Conservation (phyloP, 2,888 invertebrate genomes). For the Tigriopus californicus region DNA sequence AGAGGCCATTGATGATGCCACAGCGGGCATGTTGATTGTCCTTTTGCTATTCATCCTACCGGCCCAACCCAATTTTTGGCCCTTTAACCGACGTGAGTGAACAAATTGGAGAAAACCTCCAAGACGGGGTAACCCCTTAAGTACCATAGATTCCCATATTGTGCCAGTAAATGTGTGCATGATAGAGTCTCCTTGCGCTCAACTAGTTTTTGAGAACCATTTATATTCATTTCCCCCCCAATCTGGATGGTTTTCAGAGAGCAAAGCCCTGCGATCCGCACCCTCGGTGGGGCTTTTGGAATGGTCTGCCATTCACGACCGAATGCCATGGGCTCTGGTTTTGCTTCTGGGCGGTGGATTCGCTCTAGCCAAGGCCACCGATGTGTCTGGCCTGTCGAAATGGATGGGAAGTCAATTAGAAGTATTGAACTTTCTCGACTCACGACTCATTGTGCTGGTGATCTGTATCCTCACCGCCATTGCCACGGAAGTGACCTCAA, state of each 20-base stretch:
- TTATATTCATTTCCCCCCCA: background rate
- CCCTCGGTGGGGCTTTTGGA: slow-evolving; percentile 22
- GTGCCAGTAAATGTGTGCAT: background rate
- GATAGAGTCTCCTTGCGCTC: background rate
- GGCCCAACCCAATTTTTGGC: slow-evolving; percentile 45
- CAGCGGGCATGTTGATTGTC: slow-evolving; percentile 54
- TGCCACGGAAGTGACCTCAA: slow-evolving; percentile 23
- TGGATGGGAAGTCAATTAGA: slow-evolving; percentile 24
- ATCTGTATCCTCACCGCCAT: slow-evolving; percentile 25
- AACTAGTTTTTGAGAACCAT: background rate
- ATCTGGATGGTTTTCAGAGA: background rate
- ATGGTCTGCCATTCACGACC: slow-evolving; percentile 23
- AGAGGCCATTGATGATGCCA: slow-evolving; percentile 27
- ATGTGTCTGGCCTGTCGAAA: slow-evolving; percentile 25
- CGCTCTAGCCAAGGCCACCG: slow-evolving; percentile 16
- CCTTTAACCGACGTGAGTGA: slow-evolving; percentile 1
- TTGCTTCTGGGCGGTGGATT: slow-evolving; percentile 22
- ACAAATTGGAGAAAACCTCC: too few species aligned
- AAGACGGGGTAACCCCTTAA: too few species aligned
- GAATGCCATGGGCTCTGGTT: slow-evolving; percentile 29
- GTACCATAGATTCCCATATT: too few species aligned
- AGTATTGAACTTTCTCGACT: slow-evolving; percentile 25
- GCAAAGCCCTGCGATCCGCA: background rate
- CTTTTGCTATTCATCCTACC: slow-evolving; percentile 66
- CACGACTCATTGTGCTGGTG: slow-evolving; percentile 25